A percentile compares a stretch with the other conserved stretches of the same genome.
Evolutionary conservation across 2,888 invertebrate genomes (phyloP).

Genomic region (Aporophyla nigra): DNA sequence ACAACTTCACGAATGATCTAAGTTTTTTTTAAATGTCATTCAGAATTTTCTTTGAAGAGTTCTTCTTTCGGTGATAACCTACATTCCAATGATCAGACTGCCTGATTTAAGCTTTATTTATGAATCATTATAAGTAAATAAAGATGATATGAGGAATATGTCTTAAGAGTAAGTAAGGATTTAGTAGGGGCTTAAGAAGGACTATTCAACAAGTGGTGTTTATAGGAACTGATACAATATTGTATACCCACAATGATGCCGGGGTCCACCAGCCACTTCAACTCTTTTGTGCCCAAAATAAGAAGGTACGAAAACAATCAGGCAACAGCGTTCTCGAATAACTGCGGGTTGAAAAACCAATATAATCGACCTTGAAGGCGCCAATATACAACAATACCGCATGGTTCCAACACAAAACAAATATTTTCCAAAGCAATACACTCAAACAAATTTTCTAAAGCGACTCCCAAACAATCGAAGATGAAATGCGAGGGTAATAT

Average conservation of each 20-base stretch:
- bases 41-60: not conserved
- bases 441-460: constrained; percentile 58
- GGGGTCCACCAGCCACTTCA: not conserved
- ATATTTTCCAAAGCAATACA: constrained; percentile 58
- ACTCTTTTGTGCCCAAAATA: not conserved
- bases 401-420: constrained; percentile 54
- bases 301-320: not conserved
- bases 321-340: constrained; percentile 9
- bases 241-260: too few relatives aligned
- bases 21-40: constrained; percentile 10
- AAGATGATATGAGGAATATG: too few relatives aligned
- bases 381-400: constrained; percentile 47
- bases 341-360: constrained; percentile 25
- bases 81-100: not conserved
- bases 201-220: not conserved
- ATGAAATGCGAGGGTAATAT: constrained; percentile 67
- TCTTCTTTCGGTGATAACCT: not conserved
- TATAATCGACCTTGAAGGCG: constrained; percentile 31
- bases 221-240: not conserved
- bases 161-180: not conserved
- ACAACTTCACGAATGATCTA: not conserved
- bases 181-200: too few relatives aligned
- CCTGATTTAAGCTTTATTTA: not conserved
- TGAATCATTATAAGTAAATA: too few relatives aligned
- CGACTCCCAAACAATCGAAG: constrained; percentile 55